A percentile compares a stretch with the other conserved stretches of the same genome.
These are phyloP conservation scores for Ivindomyrus marchei DNA, from an alignment of 2,113 vertebrate species.

Conservation along the genomic window DNA sequence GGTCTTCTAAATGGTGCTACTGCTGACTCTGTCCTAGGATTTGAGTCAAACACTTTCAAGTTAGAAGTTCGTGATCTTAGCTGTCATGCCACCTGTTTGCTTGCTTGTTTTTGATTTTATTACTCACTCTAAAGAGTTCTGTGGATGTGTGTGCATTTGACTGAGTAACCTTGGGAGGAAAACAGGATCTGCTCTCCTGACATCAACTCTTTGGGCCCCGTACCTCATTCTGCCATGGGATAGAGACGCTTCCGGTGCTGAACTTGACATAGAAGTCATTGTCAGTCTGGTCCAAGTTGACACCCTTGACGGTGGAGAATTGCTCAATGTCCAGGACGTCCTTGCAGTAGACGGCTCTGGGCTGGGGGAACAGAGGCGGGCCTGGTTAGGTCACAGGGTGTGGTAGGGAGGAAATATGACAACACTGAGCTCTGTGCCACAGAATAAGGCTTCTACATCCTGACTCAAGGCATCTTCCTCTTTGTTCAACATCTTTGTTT, in stretches of 20 bases:
- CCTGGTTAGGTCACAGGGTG: neutral
- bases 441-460: neutral
- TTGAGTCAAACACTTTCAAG: neutral
- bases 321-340: conserved; percentile 80
- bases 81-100: neutral
- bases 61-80: neutral
- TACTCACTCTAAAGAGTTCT: neutral
- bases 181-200: neutral
- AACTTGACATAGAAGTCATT: conserved; percentile 68
- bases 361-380: conserved; percentile 42
- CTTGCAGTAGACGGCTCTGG: conserved; percentile 74
- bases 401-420: neutral
- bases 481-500: neutral
- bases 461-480: neutral
- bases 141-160: neutral
- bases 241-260: conserved; percentile 62
- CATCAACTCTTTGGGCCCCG: neutral
- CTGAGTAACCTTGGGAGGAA: neutral
- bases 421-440: neutral
- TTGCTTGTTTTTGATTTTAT: neutral
- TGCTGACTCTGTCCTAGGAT: neutral
- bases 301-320: conserved; percentile 70
- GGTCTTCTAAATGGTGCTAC: neutral
- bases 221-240: conserved; percentile 80
- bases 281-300: conserved; percentile 61